Percentiles rank a stretch among this genome's conserved stretches.
Conservation (phyloP, 2,888 invertebrate genomes). For the Tineola bisselliella region DNA sequence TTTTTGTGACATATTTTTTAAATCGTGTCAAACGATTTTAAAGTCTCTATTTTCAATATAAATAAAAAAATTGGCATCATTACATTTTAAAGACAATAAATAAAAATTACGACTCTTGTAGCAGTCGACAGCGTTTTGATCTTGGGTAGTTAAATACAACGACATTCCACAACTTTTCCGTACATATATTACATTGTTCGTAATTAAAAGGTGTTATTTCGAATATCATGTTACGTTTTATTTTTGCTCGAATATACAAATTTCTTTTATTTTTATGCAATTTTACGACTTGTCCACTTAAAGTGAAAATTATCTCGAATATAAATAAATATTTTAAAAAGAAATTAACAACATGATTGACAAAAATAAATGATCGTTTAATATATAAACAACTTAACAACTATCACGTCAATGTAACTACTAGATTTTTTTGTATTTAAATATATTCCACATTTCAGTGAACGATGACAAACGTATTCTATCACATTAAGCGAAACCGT, state of each 20-base stretch:
- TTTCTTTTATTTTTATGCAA: too few relatives aligned
- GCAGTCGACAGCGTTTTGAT: background rate
- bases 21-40: too few relatives aligned
- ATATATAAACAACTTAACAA: conserved; percentile 5
- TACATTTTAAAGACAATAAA: background rate
- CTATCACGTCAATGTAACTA: background rate
- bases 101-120: background rate
- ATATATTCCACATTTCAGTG: background rate
- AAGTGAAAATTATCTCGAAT: too few relatives aligned
- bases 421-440: background rate
- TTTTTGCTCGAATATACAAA: conserved; percentile 13
- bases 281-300: too few relatives aligned
- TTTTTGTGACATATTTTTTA: too few relatives aligned
- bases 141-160: background rate
- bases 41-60: background rate
- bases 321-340: conserved; percentile 16
- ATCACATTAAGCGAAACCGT: background rate
- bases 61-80: background rate
- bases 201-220: background rate
- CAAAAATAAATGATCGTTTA: background rate
- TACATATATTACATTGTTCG: background rate
- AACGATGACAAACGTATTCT: conserved; percentile 1
- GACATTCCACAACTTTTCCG: background rate
- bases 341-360: conserved; percentile 12
- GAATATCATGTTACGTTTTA: background rate